Conservation (phyloP, 2,797 vertebrate genomes). For the Eidolon dupreanum region DNA sequence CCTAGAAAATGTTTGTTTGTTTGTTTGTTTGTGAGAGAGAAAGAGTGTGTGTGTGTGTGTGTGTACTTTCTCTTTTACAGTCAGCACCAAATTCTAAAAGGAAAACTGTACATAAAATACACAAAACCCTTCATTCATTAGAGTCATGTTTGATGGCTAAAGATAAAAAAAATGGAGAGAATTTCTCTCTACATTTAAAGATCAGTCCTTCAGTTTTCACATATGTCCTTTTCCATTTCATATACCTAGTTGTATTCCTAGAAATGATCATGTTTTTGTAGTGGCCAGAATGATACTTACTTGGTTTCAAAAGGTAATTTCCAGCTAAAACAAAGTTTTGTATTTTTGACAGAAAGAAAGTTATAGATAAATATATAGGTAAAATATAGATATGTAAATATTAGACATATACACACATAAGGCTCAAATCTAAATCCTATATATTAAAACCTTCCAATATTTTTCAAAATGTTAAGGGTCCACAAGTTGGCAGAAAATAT, state of each 20-base stretch:
- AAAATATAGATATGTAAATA: not conserved
- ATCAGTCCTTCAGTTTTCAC: not conserved
- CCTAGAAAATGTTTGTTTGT: not conserved
- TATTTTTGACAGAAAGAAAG: not conserved
- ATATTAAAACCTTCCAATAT: not conserved
- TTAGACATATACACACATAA: not conserved
- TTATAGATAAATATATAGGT: not conserved
- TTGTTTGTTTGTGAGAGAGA: not conserved
- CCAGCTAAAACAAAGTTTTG: not conserved
- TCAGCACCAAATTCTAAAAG: slow-evolving; percentile 19
- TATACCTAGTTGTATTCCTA: not conserved
- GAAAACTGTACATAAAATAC: not conserved
- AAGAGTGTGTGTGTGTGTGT: too few relatives aligned
- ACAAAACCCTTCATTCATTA: not conserved
- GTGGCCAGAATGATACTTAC: not conserved
- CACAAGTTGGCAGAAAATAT: not conserved
- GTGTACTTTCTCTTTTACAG: slow-evolving; percentile 2
- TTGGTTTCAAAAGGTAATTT: slow-evolving; percentile 38
- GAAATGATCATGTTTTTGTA: not conserved
- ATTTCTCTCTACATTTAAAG: not conserved
- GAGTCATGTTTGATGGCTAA: not conserved
- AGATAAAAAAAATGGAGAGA: not conserved
- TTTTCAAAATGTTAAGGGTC: not conserved
- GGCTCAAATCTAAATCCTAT: not conserved
- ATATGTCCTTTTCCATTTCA: not conserved